Conservation (phyloP, 2,797 vertebrate species). For the Pseudochirops corinnae region DNA sequence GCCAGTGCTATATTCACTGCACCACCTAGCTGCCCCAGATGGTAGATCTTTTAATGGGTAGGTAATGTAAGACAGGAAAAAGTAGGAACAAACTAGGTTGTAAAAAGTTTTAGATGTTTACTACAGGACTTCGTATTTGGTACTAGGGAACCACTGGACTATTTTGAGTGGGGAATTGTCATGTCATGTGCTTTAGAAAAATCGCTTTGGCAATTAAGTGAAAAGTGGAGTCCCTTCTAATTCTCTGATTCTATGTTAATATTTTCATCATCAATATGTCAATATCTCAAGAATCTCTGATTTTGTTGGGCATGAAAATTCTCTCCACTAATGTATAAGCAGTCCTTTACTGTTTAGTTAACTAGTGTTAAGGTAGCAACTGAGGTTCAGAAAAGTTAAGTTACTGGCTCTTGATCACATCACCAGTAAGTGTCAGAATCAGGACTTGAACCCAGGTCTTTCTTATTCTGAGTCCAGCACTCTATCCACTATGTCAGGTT, state of each 20-base stretch:
- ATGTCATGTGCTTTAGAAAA: background rate
- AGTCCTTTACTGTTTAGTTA: background rate
- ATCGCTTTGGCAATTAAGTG: background rate
- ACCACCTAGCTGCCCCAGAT: background rate
- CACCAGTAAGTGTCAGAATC: background rate
- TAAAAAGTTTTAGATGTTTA: background rate
- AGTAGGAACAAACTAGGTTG: background rate
- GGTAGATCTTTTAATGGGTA: background rate
- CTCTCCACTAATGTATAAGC: background rate
- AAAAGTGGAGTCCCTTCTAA: background rate
- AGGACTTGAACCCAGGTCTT: background rate
- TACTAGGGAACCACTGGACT: background rate
- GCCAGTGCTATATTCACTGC: too few species aligned
- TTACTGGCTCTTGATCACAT: background rate
- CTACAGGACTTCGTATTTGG: background rate
- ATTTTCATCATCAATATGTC: background rate
- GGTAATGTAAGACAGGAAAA: background rate
- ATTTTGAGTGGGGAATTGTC: background rate
- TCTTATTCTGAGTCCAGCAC: background rate
- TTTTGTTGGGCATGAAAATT: background rate
- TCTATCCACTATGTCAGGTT: background rate
- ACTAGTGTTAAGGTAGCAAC: background rate
- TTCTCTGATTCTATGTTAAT: background rate
- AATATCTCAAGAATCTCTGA: background rate
- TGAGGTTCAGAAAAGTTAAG: background rate